phyloP scores from a whole-genome alignment of 2,888 invertebrate genomes.

The Andrena bicolor region DNA sequence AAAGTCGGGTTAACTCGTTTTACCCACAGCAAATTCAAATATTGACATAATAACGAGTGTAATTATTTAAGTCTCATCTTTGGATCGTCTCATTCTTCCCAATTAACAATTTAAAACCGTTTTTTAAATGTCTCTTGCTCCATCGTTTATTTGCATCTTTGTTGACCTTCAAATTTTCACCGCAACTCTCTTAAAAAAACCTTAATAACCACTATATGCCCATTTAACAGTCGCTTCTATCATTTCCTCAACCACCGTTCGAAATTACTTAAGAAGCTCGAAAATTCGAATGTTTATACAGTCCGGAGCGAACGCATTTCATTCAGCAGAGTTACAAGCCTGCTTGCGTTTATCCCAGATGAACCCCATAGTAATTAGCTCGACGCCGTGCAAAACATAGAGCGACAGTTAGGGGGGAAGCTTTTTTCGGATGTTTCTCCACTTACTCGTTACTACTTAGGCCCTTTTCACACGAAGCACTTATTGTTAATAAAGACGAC shows the following conservation, averaged over 20 bases:
- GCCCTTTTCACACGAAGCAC: too few relatives aligned
- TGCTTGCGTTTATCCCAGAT: not conserved
- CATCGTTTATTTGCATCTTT: too few relatives aligned
- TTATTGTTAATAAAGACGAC: too few relatives aligned
- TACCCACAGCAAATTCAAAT: too few relatives aligned
- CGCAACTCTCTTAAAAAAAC: not conserved
- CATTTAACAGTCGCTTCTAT: not conserved
- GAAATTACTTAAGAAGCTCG: not conserved
- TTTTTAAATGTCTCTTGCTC: too few relatives aligned
- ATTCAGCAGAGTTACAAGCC: not conserved
- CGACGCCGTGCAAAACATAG: not conserved
- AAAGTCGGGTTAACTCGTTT: too few relatives aligned
- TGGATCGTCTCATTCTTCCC: too few relatives aligned
- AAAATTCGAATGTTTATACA: not conserved
- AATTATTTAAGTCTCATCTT: too few relatives aligned
- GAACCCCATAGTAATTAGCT: not conserved
- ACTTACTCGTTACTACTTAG: not conserved
- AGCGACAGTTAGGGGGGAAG: not conserved
- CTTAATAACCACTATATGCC: not conserved
- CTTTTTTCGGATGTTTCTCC: not conserved
- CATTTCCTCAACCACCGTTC: not conserved
- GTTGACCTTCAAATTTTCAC: not conserved
- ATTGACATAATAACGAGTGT: too few relatives aligned
- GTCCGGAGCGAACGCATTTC: not conserved
- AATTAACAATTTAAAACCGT: too few relatives aligned